Percentiles rank a stretch among this genome's conserved stretches.
These are phyloP conservation scores for Pelodytes ibericus DNA, from an alignment of 2,797 vertebrate genomes.

Conservation along the genomic window DNA sequence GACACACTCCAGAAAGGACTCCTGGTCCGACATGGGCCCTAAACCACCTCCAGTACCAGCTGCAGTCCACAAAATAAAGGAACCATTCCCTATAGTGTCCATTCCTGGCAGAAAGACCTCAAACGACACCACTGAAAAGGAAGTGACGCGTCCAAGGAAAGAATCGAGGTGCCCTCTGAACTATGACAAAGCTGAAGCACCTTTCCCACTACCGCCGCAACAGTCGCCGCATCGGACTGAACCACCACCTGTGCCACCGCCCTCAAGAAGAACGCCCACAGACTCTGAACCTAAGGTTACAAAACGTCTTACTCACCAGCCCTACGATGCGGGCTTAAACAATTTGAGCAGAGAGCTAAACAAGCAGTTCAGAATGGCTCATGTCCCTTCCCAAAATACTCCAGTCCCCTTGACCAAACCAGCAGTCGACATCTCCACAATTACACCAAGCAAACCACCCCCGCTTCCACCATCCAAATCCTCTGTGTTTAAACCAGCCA, in stretches of 20 bases:
- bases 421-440: background rate
- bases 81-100: conserved; percentile 53
- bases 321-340: conserved; percentile 33
- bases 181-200: background rate
- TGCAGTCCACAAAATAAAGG: conserved; percentile 52
- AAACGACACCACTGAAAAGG: conserved; percentile 8
- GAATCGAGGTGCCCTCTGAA: background rate
- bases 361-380: conserved; percentile 48
- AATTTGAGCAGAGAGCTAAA: conserved; percentile 72
- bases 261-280: conserved; percentile 47
- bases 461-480: conserved; percentile 63
- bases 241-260: conserved; percentile 10
- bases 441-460: conserved; percentile 2
- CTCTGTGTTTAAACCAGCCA: background rate
- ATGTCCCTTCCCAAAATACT: conserved; percentile 13
- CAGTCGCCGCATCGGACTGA: too few relatives aligned
- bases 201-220: background rate
- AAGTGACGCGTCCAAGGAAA: background rate
- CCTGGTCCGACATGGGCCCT: background rate
- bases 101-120: conserved; percentile 31
- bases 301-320: conserved; percentile 47
- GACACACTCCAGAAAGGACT: background rate
- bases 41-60: conserved; percentile 39
- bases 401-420: conserved; percentile 13
- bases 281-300: background rate